Evolutionary conservation across 1,140 invertebrate species (phyloP).

Genomic region (Penaeus vannamei): DNA sequence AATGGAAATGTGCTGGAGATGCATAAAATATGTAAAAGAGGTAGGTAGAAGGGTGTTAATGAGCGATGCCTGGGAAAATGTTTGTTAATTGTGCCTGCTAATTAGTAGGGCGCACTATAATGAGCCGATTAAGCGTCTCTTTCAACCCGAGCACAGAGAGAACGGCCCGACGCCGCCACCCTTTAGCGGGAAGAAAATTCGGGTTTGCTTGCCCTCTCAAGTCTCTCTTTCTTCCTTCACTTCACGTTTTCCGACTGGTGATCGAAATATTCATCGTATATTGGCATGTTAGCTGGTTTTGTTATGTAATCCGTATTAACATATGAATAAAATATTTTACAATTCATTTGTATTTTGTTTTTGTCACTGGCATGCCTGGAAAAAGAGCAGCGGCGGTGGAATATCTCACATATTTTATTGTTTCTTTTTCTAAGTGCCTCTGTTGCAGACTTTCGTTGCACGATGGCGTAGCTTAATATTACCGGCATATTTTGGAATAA

Average conservation of each 20-base stretch:
- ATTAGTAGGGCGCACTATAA: constrained; percentile 42
- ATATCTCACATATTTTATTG: too few relatives aligned
- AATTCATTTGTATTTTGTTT: too few relatives aligned
- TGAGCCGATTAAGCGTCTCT: neutral
- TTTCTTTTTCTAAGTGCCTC: too few relatives aligned
- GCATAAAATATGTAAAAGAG: constrained; percentile 66
- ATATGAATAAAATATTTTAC: too few relatives aligned
- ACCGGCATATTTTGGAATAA: too few relatives aligned
- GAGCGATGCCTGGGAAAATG: constrained; percentile 62
- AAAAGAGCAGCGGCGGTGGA: too few relatives aligned
- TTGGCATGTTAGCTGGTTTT: neutral
- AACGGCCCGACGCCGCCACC: too few relatives aligned
- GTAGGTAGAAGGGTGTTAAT: constrained; percentile 59
- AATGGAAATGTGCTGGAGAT: constrained; percentile 66
- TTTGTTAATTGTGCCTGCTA: constrained; percentile 65
- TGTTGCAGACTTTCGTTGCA: too few relatives aligned
- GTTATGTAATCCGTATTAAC: too few relatives aligned
- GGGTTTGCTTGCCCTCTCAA: neutral
- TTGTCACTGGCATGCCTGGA: too few relatives aligned
- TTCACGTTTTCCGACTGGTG: neutral
- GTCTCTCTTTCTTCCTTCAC: neutral
- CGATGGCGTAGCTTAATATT: too few relatives aligned
- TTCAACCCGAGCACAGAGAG: neutral
- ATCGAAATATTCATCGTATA: neutral
- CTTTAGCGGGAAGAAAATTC: neutral